Conservation (phyloP, 2,113 vertebrate species). For the Sceloporus tristichus region DNA sequence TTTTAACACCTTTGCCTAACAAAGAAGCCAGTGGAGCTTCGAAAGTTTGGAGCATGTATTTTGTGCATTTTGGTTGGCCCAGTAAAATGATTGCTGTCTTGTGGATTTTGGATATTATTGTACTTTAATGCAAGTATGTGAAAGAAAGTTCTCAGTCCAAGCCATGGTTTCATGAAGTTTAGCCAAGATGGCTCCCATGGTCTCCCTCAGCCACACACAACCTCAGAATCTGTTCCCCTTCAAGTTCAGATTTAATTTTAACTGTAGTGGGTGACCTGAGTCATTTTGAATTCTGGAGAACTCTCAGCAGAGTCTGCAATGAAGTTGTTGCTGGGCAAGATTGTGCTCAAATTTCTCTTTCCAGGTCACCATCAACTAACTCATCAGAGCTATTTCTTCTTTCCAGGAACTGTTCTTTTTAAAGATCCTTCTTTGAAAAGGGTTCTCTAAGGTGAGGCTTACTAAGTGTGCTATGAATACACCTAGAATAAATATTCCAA, state of each 20-base stretch:
- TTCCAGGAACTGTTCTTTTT: slow-evolving; percentile 18
- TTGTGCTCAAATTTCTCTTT: slow-evolving; percentile 4
- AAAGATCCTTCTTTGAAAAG: slow-evolving; percentile 12
- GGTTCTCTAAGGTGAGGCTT: slow-evolving; percentile 15
- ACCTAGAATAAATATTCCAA: not conserved
- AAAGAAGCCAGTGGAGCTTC: too few species aligned
- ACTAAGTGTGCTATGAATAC: not conserved
- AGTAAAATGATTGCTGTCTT: too few species aligned
- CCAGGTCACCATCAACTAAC: not conserved
- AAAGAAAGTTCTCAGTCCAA: not conserved
- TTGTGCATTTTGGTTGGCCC: fast-evolving
- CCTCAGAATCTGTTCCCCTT: slow-evolving; percentile 33
- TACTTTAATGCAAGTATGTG: not conserved
- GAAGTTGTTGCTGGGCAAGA: not conserved
- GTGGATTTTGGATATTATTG: too few species aligned
- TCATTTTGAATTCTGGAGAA: not conserved
- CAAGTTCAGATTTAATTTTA: slow-evolving; percentile 14
- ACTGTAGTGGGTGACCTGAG: not conserved
- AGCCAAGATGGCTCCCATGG: slow-evolving; percentile 23
- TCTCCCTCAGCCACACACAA: not conserved
- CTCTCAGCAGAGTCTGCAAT: fast-evolving
- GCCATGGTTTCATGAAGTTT: not conserved
- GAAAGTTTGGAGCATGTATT: too few species aligned
- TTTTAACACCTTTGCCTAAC: too few species aligned
- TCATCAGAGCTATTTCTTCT: not conserved